Base-by-base conservation (phyloP, 2,888 invertebrate genomes). In the Dendrolimus pini region DNA sequence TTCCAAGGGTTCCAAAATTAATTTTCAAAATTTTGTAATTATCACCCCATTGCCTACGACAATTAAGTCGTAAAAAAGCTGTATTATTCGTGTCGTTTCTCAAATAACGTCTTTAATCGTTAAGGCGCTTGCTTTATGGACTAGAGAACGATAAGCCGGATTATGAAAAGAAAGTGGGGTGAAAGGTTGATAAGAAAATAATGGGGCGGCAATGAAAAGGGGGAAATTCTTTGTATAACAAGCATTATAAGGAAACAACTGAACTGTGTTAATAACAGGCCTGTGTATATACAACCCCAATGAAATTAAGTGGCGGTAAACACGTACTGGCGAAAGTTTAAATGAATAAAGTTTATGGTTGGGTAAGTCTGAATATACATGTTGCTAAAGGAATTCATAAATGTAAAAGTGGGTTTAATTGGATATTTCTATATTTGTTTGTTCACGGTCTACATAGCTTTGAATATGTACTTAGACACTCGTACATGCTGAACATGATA, bases 181-280 rank as follows among this genome's bases (percentile, higher is more conserved):
- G 78, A 80, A 81, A 73, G 74, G 72, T 67, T 80, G 85, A 87
- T 85, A 85, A 86, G 78, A 69, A 74, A 82, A 82, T 85, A 85
- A 88, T 82, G 79, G 78, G 70, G 67, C 68, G 69, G 69, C 75
- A 77, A 77, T 80, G 80, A 84, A 83, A 83, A 79, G 72, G 71
- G 75, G 71, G 70, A 71, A 76, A 73, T 69, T 72, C 71, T 70
- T 61, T 54, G 54, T 54, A 60, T 59, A 62, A 61, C 54, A 56
- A 59, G 56, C 60, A 61, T 65, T 60, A 60, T 59, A 62, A 56
- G 60, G 63, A 58, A 56, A 56, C 41, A 62, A 61, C 60, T 59
- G 60, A 58, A 61, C 54, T 60, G 58, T 57, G 57, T 57, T 54
- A 54, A 47, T 47, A 47, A 47, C 47, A 47, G 47, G 47, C 47